Percentiles rank a stretch among this genome's conserved stretches.
Conservation (phyloP, 2,113 vertebrate species). For the Coptodon bakossiorum region DNA sequence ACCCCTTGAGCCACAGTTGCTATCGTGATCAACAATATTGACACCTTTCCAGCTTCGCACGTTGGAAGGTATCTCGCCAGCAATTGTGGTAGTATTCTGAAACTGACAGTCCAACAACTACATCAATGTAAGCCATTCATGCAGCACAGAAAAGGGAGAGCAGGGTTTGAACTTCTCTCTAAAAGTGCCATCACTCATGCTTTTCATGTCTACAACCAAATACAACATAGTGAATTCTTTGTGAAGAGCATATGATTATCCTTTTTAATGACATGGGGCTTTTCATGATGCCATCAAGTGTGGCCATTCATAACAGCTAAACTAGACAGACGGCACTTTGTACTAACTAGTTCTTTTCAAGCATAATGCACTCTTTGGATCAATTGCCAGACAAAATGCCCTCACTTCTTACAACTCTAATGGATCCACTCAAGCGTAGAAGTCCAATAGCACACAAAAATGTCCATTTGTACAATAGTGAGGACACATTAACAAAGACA, state of each 20-base stretch:
- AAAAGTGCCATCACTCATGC: background rate
- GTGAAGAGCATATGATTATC: background rate
- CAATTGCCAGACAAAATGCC: background rate
- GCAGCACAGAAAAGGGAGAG: background rate
- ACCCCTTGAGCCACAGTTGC: background rate
- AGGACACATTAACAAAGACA: background rate
- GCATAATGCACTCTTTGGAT: background rate
- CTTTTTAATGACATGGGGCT: background rate
- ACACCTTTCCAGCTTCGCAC: background rate
- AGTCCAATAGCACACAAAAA: background rate
- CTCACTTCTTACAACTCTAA: background rate
- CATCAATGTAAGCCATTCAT: background rate
- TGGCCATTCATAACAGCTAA: background rate
- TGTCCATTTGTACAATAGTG: background rate
- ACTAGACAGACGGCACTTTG: background rate
- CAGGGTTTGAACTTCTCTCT: background rate
- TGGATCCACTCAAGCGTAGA: background rate
- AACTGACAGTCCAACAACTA: background rate
- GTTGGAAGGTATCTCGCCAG: background rate
- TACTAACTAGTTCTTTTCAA: background rate
- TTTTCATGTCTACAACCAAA: background rate
- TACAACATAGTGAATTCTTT: background rate
- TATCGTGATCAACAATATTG: background rate
- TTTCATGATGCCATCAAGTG: background rate
- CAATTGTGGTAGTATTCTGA: background rate